A percentile compares a stretch with the other conserved stretches of the same genome.
Evolutionary conservation across 2,888 invertebrate species (phyloP).

Genomic region (Nephrotoma flavescens): DNA sequence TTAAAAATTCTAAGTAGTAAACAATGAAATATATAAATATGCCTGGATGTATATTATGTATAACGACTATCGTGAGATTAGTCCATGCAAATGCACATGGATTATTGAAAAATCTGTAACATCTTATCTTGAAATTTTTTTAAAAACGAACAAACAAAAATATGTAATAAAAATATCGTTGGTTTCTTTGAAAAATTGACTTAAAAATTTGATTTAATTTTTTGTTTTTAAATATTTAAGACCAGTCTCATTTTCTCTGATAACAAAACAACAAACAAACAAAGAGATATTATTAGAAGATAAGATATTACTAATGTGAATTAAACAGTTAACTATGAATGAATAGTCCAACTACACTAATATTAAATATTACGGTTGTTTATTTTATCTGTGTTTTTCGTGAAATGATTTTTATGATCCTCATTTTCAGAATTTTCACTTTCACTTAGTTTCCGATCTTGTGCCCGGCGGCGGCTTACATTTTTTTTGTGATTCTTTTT

Average conservation of each 20-base stretch:
- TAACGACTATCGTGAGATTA: background rate
- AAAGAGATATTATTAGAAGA: background rate
- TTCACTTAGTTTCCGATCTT: conserved; percentile 44
- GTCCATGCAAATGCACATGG: background rate
- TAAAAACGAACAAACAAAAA: background rate
- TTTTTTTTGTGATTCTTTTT: conserved; percentile 66
- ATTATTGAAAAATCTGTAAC: background rate
- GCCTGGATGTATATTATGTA: background rate
- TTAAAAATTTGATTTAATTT: background rate
- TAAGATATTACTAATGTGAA: background rate
- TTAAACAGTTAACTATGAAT: background rate
- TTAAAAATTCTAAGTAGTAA: background rate
- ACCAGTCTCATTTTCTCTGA: background rate
- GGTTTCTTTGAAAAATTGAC: background rate
- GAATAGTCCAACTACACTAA: background rate
- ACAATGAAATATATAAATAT: background rate
- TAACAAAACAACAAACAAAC: background rate
- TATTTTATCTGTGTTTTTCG: background rate
- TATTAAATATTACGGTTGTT: conserved; percentile 1
- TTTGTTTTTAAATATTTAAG: background rate
- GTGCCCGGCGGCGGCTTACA: conserved; percentile 53
- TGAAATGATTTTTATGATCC: background rate
- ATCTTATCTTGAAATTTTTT: background rate
- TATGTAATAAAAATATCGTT: background rate
- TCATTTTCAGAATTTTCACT: conserved; percentile 6